Percentiles rank a stretch among this genome's conserved stretches.
Conservation (phyloP, 2,113 vertebrate species). For the Podocnemis expansa region DNA sequence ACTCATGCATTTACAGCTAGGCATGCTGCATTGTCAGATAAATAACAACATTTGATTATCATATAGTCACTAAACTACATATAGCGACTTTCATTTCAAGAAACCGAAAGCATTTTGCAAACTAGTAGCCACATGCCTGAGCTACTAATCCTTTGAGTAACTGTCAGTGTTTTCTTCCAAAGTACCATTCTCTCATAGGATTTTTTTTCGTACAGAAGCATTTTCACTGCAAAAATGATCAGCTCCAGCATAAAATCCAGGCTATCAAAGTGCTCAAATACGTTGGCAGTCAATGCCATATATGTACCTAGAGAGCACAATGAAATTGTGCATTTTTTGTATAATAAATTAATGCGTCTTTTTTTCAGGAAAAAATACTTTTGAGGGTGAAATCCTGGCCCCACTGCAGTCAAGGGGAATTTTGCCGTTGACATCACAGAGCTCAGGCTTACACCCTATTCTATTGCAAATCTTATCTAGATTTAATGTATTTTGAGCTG, state of each 20-base stretch:
- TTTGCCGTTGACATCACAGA: neutral
- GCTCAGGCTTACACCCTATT: neutral
- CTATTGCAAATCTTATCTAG: neutral
- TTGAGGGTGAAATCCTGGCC: neutral
- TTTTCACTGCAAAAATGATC: neutral
- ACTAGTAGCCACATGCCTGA: neutral
- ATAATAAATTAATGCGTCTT: neutral
- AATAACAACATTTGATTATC: no score
- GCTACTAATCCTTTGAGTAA: neutral
- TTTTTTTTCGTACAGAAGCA: neutral
- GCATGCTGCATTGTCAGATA: no score
- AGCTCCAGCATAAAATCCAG: conserved; percentile 2
- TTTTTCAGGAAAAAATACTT: neutral
- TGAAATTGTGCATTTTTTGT: neutral
- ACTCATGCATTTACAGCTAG: no score
- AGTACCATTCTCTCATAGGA: neutral
- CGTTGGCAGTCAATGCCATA: neutral
- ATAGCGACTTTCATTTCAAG: no score
- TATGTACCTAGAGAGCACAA: neutral
- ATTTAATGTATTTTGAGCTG: conserved; percentile 11
- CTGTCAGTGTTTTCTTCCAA: neutral
- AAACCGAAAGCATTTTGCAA: no score
- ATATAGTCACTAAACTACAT: no score
- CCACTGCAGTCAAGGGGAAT: neutral
- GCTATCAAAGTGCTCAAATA: neutral